These are phyloP conservation scores for Hippotragus niger DNA, from an alignment of 2,113 vertebrate genomes.

Conservation along the genomic window DNA sequence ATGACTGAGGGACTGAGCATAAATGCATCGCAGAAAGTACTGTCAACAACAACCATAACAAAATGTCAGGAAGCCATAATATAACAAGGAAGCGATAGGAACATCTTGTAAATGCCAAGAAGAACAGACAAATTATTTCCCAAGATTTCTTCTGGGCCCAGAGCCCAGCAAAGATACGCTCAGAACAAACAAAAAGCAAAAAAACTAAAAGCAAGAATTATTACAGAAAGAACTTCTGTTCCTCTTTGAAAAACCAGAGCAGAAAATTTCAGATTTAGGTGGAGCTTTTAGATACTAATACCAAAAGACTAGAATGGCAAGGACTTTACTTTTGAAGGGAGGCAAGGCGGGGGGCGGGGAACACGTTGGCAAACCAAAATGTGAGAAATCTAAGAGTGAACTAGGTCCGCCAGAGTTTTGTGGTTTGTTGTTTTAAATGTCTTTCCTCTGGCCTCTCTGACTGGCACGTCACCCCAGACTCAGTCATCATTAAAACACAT, in stretches of 20 bases:
- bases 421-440: neutral
- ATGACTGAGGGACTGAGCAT: neutral
- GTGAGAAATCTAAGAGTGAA: neutral
- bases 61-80: conserved; percentile 32
- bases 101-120: neutral
- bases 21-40: neutral
- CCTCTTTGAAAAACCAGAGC: neutral
- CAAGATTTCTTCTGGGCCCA: conserved; percentile 42
- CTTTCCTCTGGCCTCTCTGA: conserved; percentile 16
- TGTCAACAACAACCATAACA: neutral
- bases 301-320: neutral
- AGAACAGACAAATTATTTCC: conserved; percentile 24
- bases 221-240: neutral
- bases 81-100: conserved; percentile 24
- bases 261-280: neutral
- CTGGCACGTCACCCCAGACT: neutral
- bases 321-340: conserved; percentile 21
- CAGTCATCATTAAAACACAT: neutral
- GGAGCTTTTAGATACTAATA: neutral
- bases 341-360: neutral
- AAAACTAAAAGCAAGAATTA: neutral
- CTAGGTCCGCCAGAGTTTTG: neutral
- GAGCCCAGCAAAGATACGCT: neutral
- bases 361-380: conserved; percentile 16
- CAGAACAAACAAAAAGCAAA: neutral